Base-by-base conservation (phyloP, 53 echinoderm and acorn worm genomes). In the Mesocentrotus franciscanus region DNA sequence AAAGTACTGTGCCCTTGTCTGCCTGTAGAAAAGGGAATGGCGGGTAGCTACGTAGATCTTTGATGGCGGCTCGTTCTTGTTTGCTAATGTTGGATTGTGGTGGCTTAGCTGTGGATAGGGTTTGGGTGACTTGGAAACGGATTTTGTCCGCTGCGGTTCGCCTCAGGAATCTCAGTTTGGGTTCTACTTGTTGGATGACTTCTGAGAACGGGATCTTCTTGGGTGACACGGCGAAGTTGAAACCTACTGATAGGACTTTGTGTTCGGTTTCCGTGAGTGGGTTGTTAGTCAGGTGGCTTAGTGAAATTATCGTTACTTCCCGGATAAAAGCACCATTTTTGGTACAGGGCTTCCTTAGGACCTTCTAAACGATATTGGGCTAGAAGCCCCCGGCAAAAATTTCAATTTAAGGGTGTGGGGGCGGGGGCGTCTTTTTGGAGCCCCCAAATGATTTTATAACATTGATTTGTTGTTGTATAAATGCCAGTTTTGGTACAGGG, bases 131-230 rank as follows among this genome's bases (percentile, higher is more conserved):
- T 1, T 17, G 85, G 1, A 55, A 22, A 17, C 85, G 10, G 49
- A 85, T 85, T 42, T 85, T 85, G 42, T 85, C 85, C 42, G 85
- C 85, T 12, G 39, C 56, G 2, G 85, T 3, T 39, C 55, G 4
- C 1, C 22, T 16, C 2, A 85, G 49, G 29, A 85, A 85, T 4
- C 9, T 14, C 8, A 49, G 85, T 14, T 24, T 85, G 13, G 85
- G 85, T 39, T 85, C 85, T 0, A 85, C 85, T 24, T 39, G 85
- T 42, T 85, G 85, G 1, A 85, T 16, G 4, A 85, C 85, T 24
- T 42, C 85, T 8, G 85, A 85, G 49, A 85, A 85, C 0, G 85
- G 85, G 17, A 85, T 85, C 17, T 85, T 85, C 85, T 85, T 85
- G 1, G 85, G 56, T 17, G 85, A 16, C 49, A 85, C 29, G 4